Percentiles rank a stretch among this genome's conserved stretches.
phyloP scores from a whole-genome alignment of 35 echinoderm and acorn worm species.

The Ophioderma brevispina region DNA sequence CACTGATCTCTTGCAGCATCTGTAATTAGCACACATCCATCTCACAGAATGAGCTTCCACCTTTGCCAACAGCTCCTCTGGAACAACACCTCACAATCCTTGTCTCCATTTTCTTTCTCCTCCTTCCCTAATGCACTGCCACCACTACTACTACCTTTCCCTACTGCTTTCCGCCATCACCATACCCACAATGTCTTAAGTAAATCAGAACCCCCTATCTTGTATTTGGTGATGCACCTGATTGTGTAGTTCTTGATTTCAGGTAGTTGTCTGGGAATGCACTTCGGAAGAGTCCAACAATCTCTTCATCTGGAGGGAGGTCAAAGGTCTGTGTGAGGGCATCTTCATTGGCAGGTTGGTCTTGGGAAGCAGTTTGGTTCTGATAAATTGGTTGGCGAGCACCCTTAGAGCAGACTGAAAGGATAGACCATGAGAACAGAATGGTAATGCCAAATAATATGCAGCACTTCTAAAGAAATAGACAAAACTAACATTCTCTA shows the following conservation, averaged over 20 bases:
- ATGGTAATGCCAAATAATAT: too few species aligned
- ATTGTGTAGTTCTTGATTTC: constrained; percentile 1
- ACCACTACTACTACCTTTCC: background rate
- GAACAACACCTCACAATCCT: background rate
- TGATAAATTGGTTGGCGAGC: constrained; percentile 51
- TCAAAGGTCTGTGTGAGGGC: constrained; percentile 58
- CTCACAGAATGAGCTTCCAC: constrained; percentile 25
- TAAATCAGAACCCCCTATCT: background rate
- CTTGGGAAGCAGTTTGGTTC: constrained; percentile 41
- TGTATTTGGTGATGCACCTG: background rate
- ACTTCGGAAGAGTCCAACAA: constrained; percentile 50
- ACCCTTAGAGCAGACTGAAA: constrained; percentile 30
- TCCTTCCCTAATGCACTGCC: too few species aligned
- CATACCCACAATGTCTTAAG: background rate
- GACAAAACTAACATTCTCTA: too few species aligned
- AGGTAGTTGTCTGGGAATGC: background rate
- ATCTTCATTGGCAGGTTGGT: constrained; percentile 46
- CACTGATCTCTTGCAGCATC: constrained; percentile 61
- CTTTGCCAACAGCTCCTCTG: background rate
- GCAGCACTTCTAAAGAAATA: too few species aligned
- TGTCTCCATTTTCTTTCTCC: background rate
- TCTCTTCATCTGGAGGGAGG: constrained; percentile 44
- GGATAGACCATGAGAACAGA: too few species aligned
- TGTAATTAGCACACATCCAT: constrained; percentile 60
- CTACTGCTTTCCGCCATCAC: background rate